These are phyloP conservation scores for Mactromeris polynyma DNA, from an alignment of 2,888 invertebrate species.

Conservation along the genomic window DNA sequence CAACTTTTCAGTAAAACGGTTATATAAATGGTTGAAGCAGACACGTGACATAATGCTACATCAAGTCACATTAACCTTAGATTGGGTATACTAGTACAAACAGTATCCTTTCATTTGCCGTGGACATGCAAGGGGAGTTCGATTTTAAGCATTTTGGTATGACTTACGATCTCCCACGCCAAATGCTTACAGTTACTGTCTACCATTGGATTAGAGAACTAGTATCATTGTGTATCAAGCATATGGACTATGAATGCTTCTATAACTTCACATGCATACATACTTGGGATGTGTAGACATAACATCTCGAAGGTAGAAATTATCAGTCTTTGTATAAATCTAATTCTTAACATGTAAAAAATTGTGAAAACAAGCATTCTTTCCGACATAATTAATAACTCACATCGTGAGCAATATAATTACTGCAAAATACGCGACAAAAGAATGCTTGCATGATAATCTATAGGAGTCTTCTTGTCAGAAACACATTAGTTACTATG, in stretches of 20 bases:
- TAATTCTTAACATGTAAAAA: slow-evolving; percentile 6
- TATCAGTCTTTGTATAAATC: neutral
- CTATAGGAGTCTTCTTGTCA: neutral
- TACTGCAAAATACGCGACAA: neutral
- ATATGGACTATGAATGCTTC: neutral
- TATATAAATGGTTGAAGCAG: too few species aligned
- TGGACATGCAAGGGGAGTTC: too few species aligned
- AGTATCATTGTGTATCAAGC: too few species aligned
- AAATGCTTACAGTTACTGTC: too few species aligned
- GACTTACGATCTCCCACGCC: too few species aligned
- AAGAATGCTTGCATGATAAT: neutral
- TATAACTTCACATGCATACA: neutral
- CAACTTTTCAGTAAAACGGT: too few species aligned
- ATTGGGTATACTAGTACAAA: too few species aligned
- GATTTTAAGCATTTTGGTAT: too few species aligned
- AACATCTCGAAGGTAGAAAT: neutral
- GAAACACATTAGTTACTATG: slow-evolving; percentile 11
- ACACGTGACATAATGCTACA: too few species aligned
- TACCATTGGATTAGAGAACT: too few species aligned
- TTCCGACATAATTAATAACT: slow-evolving; percentile 7
- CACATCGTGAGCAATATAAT: neutral
- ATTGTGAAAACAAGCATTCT: slow-evolving; percentile 15
- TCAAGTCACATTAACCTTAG: too few species aligned
- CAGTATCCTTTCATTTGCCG: too few species aligned
- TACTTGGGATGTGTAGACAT: neutral